Base-by-base conservation (phyloP, 2,888 invertebrate genomes). In the Lapara coniferarum region DNA sequence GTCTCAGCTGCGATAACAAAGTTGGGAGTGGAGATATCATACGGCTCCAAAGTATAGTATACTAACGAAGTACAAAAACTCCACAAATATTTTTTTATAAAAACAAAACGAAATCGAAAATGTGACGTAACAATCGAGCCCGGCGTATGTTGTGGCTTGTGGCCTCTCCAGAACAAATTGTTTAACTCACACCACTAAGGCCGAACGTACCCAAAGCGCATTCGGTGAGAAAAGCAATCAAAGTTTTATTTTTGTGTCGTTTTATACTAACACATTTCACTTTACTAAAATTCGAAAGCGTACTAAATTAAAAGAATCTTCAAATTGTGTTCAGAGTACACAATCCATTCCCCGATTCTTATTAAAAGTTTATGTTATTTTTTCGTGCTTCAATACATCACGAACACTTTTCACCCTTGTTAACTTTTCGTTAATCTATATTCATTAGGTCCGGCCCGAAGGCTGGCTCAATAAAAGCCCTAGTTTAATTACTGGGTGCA, bases 391-490 rank as follows among this genome's bases (percentile, higher is more conserved):
- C 56, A 19, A 25, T 30, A 56, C 19, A 19, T 19, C 16, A 16
- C 13, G 12, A 55, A 55, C 49, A 16, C 63, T 44, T 51, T 25
- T 44, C 46, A 55, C 49, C 44, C 53, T 55, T n/a, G 56, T 67
- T 25, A 56, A 56, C 46, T 56, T 67, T 67, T 56, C 56, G 56
- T 56, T 46, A 67, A 67, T 16, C 49, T 56, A 10, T 46, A 25
- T 49, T 57, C 56, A 56, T 44, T 37, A 56, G 46, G 14, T 19
- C 44, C 56, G 67, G 19, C 2, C 19, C 19, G 4, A 6, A 16
- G 16, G 25, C 55, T 46, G 46, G 12, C 37, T 13, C n/a, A 56
- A 16, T 67, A 19, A 37, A 16, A 30, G 0, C 49, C 2, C 52
- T 19, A 25, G 19, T n/a, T 16, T 56, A 67, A 67, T 56, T 19